These are phyloP conservation scores for Charadrius vociferus DNA, from an alignment of 2,113 vertebrate genomes.

Conservation along the genomic window DNA sequence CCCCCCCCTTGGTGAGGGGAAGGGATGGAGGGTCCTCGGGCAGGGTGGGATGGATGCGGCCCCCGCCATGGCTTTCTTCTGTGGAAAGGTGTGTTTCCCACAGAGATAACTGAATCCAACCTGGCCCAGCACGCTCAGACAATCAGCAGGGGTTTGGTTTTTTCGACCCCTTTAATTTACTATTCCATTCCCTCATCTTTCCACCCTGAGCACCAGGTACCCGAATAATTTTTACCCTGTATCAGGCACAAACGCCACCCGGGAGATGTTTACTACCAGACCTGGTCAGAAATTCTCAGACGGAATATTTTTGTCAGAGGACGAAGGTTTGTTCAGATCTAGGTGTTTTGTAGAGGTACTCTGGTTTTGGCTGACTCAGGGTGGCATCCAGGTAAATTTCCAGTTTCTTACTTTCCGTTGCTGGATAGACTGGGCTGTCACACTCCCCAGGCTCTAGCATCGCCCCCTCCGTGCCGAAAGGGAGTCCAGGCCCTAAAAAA, in stretches of 20 bases:
- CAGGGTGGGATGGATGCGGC: not conserved
- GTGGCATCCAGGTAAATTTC: conserved; percentile 46
- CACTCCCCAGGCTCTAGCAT: not conserved
- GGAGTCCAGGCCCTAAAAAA: not conserved
- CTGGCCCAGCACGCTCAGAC: not conserved
- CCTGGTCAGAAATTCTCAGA: conserved; percentile 50
- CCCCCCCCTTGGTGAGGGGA: not conserved
- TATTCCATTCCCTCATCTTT: conserved; percentile 42
- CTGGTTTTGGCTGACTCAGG: not conserved
- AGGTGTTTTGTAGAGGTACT: conserved; percentile 19
- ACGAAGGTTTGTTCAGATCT: not conserved
- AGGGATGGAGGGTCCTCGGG: not conserved
- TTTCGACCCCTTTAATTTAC: not conserved
- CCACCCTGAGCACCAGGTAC: not conserved
- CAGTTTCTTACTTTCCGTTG: not conserved
- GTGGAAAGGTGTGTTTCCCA: not conserved
- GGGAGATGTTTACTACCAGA: conserved; percentile 28
- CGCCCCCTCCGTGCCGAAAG: not conserved
- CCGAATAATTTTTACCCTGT: not conserved
- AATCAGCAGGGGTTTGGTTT: not conserved
- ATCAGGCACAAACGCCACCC: conserved; percentile 4
- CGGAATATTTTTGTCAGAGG: conserved; percentile 55
- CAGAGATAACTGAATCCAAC: rapidly evolving
- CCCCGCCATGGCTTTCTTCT: rapidly evolving
- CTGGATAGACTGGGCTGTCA: not conserved